Evolutionary conservation across 92 coral and sea anemone species (phyloP).

Genomic region (Isaurus tuberculatus): DNA sequence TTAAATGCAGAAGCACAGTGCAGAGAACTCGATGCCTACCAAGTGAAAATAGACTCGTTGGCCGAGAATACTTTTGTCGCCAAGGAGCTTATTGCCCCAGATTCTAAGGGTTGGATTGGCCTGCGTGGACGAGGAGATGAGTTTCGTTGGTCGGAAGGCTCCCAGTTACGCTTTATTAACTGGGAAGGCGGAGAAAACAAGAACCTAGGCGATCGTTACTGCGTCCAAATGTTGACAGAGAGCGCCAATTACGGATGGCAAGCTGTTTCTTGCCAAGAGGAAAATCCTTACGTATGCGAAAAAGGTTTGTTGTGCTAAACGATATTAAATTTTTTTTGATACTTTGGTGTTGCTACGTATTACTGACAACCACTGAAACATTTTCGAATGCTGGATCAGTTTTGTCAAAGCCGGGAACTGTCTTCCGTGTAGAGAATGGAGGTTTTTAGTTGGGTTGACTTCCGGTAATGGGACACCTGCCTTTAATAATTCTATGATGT

Average conservation of each 20-base stretch:
- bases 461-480: no score
- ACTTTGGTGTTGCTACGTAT: not conserved
- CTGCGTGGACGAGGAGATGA: not conserved
- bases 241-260: conserved; percentile 32
- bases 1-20: conserved; percentile 14
- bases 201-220: conserved; percentile 16
- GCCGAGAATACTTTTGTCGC: conserved; percentile 25
- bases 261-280: conserved; percentile 23
- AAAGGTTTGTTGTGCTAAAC: conserved; percentile 22
- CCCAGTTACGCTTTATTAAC: conserved; percentile 10
- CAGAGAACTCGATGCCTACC: conserved; percentile 23
- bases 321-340: not conserved
- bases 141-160: conserved; percentile 40
- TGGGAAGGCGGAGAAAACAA: conserved; percentile 47
- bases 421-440: no score
- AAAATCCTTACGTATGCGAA: conserved; percentile 32
- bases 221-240: conserved; percentile 27
- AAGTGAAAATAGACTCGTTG: conserved; percentile 19
- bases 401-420: not conserved
- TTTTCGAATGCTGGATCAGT: not conserved
- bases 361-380: not conserved
- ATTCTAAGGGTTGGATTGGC: conserved; percentile 44
- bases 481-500: no score
- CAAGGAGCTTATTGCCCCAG: conserved; percentile 1
- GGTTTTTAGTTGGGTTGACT: no score